Base-by-base conservation (phyloP, 2,797 vertebrate genomes). In the Spheniscus humboldti region DNA sequence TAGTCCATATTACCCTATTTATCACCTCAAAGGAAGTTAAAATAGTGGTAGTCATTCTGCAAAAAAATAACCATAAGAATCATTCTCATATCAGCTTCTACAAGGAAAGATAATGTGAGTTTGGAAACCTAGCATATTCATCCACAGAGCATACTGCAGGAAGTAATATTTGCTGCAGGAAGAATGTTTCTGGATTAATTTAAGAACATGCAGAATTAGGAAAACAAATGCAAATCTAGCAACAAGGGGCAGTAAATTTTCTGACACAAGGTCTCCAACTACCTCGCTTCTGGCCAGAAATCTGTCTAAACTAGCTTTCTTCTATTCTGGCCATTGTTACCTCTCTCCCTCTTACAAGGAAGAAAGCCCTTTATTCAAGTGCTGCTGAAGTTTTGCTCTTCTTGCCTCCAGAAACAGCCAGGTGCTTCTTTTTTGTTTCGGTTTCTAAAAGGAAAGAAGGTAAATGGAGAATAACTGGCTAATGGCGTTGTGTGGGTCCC, bases 221-320 rank as follows among this genome's bases (percentile, higher is more conserved):
- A 82, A 91, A 91, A 88, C 55, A 94, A 82, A 94, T 91, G 81
- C 77, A 92, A 87, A 89, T 76, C 62, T 79, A 75, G 45, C 47
- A 81, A 68, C 18, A 33, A 75, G 13, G 23, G n/a, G 20, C 50
- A 71, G 67, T 69, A 64, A 27, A 55, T 88, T 88, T 80, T 59
- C 62, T 64, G n/a, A 55, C 66, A 64, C 1, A 1, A 84, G 20
- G 22, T 85, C 37, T 79, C 59, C 50, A 84, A 31, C 57, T 56
- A n/a, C 14, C 14, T 92, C 79, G 60, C 60, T 88, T 72, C 74
- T 60, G 56, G 50, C 74, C 82, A 96, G 86, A 83, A 56, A 59
- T 80, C 59, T 86, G 13, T 79, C 78, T 92, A 13, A 89, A 79
- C 13, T 43, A 27, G 17, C 23, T 83, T 76, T 56, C 48, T 88